These are phyloP conservation scores for Schizaphis graminum DNA, from an alignment of 2,888 invertebrate species.

Conservation along the genomic window DNA sequence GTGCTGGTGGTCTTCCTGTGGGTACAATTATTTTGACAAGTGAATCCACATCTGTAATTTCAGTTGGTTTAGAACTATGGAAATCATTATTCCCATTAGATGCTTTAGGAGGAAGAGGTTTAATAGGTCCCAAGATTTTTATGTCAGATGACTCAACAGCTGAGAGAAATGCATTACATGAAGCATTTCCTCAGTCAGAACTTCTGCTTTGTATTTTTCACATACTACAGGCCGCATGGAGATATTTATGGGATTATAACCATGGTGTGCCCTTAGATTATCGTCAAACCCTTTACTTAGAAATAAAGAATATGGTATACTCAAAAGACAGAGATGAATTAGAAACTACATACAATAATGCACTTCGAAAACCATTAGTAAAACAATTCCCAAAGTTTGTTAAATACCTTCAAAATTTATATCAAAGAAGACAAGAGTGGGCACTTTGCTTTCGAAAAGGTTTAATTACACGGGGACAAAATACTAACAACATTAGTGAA, in stretches of 20 bases:
- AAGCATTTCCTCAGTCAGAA: conserved; percentile 61
- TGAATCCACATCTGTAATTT: conserved; percentile 13
- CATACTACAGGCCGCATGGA: conserved; percentile 67
- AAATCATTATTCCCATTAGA: neutral
- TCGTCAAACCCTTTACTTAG: conserved; percentile 39
- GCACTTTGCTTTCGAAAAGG: conserved; percentile 39
- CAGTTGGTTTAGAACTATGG: conserved; percentile 33
- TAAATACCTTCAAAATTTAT: conserved; percentile 20
- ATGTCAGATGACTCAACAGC: conserved; percentile 67
- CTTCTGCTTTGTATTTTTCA: conserved; percentile 67
- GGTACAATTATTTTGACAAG: conserved; percentile 50
- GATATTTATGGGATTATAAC: conserved; percentile 65
- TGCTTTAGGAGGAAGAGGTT: conserved; percentile 2
- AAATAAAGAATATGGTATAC: conserved; percentile 52
- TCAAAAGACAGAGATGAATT: conserved; percentile 31
- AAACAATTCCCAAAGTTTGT: conserved; percentile 43
- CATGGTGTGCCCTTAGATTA: conserved; percentile 50
- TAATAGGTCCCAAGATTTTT: conserved; percentile 62
- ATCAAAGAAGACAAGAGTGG: conserved; percentile 47
- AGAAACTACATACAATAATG: conserved; percentile 25
- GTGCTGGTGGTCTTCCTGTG: conserved; percentile 54
- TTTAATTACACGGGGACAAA: conserved; percentile 4
- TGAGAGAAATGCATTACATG: conserved; percentile 64
- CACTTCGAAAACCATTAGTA: conserved; percentile 20
- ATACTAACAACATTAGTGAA: too few species aligned